phyloP scores from a whole-genome alignment of 2,797 vertebrate genomes.

The Scarus forsteni region DNA sequence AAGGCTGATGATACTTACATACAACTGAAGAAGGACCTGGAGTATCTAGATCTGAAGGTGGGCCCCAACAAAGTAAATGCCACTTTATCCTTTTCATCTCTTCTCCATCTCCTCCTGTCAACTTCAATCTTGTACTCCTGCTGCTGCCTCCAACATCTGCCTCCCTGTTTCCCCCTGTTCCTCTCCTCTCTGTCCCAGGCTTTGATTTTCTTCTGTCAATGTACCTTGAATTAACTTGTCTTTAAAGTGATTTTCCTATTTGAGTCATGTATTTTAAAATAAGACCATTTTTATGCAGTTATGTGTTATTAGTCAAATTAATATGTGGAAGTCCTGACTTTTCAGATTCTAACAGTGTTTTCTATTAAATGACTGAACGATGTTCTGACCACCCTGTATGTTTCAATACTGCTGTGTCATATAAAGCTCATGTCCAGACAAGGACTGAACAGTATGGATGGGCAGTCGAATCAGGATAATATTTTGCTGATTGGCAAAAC shows the following conservation, averaged over 20 bases:
- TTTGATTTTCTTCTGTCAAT: slow-evolving; percentile 50
- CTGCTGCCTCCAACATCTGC: slow-evolving; percentile 61
- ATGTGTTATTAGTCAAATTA: no score
- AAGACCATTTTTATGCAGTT: not conserved
- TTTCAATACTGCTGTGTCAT: slow-evolving; percentile 5
- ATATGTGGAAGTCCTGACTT: no score
- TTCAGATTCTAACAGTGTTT: slow-evolving; percentile 13
- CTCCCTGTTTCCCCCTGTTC: slow-evolving; percentile 35
- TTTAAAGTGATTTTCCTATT: slow-evolving; percentile 25
- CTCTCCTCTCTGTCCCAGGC: slow-evolving; percentile 52
- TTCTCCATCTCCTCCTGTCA: slow-evolving; percentile 55
- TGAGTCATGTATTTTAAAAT: slow-evolving; percentile 15
- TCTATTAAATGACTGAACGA: not conserved
- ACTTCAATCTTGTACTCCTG: slow-evolving; percentile 50
- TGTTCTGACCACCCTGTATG: no score
- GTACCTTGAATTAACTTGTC: slow-evolving; percentile 46
- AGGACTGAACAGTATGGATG: no score
- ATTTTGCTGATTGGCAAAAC: no score
- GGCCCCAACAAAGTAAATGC: slow-evolving; percentile 76
- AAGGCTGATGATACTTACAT: slow-evolving; percentile 99
- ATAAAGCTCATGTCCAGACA: not conserved
- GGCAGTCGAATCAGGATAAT: no score
- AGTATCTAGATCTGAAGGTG: slow-evolving; percentile 99
- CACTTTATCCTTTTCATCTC: slow-evolving; percentile 60
- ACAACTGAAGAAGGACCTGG: slow-evolving; percentile 99